These are phyloP conservation scores for Ranitomeya imitator DNA, from an alignment of 2,113 vertebrate genomes.

Conservation along the genomic window DNA sequence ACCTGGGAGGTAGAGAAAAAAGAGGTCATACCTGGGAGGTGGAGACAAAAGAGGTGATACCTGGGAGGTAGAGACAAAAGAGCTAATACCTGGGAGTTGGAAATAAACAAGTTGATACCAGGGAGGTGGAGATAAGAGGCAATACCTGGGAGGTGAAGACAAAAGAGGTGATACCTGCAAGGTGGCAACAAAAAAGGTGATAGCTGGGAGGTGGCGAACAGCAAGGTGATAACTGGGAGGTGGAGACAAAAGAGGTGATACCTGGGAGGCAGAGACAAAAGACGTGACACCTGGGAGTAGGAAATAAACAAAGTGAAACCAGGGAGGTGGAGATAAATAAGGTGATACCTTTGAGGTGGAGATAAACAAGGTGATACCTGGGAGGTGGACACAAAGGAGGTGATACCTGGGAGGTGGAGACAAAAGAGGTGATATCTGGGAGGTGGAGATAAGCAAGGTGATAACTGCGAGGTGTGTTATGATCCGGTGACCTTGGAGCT, in stretches of 20 bases:
- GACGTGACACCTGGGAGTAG: too few relatives aligned
- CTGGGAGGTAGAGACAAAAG: neutral
- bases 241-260: neutral
- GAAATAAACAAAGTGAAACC: too few relatives aligned
- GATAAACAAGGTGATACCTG: neutral
- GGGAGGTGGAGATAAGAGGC: too few relatives aligned
- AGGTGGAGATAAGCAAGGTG: neutral
- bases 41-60: neutral
- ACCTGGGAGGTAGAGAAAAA: too few relatives aligned
- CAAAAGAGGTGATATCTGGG: neutral
- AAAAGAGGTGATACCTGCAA: neutral
- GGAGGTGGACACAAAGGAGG: neutral
- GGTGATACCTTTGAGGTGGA: too few relatives aligned
- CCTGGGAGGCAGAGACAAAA: neutral
- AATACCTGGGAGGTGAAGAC: neutral
- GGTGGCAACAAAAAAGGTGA: neutral
- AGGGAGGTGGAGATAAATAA: too few relatives aligned
- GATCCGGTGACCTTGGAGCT: too few relatives aligned
- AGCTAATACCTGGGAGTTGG: neutral
- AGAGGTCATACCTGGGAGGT: too few relatives aligned
- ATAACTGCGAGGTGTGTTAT: neutral
- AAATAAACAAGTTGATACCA: too few relatives aligned
- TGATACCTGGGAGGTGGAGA: neutral
- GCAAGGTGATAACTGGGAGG: neutral
- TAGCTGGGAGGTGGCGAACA: neutral